Percentiles rank a stretch among this genome's conserved stretches.
Conservation (phyloP, 2,113 vertebrate genomes). For the Uria aalge region DNA sequence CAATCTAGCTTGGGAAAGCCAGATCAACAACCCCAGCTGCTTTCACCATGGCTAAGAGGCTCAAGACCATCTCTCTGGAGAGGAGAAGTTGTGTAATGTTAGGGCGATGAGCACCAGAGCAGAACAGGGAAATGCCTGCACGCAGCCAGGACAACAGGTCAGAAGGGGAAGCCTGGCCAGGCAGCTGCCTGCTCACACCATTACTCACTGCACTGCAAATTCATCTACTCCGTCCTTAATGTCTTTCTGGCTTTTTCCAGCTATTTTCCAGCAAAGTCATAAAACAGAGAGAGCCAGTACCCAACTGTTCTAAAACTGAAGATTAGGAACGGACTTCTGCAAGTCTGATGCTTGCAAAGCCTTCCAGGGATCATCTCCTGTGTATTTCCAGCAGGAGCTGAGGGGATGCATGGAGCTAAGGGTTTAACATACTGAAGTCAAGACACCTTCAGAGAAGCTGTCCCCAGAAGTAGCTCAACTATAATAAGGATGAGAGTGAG, state of each 20-base stretch:
- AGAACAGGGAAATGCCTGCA: background rate
- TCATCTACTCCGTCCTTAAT: background rate
- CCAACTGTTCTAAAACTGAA: background rate
- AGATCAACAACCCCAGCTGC: background rate
- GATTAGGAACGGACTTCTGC: background rate
- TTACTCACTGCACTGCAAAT: background rate
- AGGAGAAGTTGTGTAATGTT: background rate
- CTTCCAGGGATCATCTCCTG: background rate
- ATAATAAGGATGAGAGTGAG: background rate
- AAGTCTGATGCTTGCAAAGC: background rate
- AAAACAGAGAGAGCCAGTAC: background rate
- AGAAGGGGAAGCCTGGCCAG: constrained; percentile 11
- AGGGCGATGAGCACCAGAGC: background rate
- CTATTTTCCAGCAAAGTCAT: background rate
- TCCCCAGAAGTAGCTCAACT: background rate
- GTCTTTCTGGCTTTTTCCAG: background rate
- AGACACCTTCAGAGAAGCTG: background rate
- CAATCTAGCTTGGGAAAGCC: background rate
- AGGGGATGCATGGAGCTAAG: background rate
- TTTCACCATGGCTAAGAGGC: background rate
- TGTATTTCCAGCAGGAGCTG: background rate
- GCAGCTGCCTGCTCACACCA: constrained; percentile 29
- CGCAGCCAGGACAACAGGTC: background rate
- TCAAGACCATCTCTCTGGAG: background rate
- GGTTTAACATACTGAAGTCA: background rate